A percentile compares a stretch with the other conserved stretches of the same genome.
phyloP scores from a whole-genome alignment of 2,797 vertebrate species.

The Prionace glauca region DNA sequence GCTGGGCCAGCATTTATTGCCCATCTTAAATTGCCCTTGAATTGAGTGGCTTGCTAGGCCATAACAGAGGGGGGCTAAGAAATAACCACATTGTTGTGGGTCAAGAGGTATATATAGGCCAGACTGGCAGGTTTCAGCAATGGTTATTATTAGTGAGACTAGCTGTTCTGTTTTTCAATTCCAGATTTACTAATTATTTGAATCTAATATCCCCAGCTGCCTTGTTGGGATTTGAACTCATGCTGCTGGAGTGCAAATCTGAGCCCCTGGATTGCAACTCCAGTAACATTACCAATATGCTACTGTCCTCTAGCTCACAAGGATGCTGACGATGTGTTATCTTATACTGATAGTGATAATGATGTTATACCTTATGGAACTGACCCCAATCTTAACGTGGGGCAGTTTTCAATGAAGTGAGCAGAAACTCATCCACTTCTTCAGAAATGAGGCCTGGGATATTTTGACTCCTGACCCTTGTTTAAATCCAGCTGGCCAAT shows the following conservation, averaged over 20 bases:
- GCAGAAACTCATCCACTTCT: background rate
- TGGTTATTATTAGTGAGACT: background rate
- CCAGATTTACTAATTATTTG: too few species aligned
- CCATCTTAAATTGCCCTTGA: background rate
- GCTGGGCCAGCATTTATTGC: too few species aligned
- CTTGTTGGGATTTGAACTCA: too few species aligned
- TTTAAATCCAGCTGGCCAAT: background rate
- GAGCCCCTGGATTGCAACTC: too few species aligned
- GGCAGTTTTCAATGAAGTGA: background rate
- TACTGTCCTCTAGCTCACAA: background rate
- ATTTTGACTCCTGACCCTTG: background rate
- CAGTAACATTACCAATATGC: too few species aligned
- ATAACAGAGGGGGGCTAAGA: background rate
- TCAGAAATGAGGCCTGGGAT: background rate
- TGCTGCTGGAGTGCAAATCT: too few species aligned
- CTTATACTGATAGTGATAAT: background rate
- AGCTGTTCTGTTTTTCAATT: too few species aligned
- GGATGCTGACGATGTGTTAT: background rate
- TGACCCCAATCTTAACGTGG: background rate
- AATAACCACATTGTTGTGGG: background rate
- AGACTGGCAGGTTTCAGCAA: background rate
- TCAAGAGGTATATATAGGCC: background rate
- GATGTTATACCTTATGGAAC: background rate
- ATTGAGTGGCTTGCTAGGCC: too few species aligned
- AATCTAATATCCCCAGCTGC: too few species aligned